Evolutionary conservation across 2,113 vertebrate genomes (phyloP).

Genomic region (Sturnus vulgaris): DNA sequence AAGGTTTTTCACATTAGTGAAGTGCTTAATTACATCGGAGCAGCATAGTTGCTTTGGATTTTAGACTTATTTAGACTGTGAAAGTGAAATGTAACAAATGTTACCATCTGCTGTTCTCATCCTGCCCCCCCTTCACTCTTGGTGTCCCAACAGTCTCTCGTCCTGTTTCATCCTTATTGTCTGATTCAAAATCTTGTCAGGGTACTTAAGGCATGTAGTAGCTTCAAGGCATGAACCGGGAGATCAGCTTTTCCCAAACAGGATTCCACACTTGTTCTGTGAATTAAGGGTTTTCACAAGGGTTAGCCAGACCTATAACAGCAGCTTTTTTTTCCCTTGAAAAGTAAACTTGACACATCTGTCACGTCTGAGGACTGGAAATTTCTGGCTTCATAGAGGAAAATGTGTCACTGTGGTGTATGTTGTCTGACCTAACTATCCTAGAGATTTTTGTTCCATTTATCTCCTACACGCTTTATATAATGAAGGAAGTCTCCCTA

Average conservation of each 20-base stretch:
- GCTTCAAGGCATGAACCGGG: slow-evolving; percentile 38
- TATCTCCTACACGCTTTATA: slow-evolving; percentile 32
- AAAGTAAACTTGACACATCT: slow-evolving; percentile 49
- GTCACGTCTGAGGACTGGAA: slow-evolving; percentile 33
- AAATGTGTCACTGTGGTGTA: slow-evolving; percentile 37
- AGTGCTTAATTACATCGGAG: slow-evolving; percentile 61
- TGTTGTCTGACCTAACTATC: slow-evolving; percentile 47
- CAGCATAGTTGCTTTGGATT: slow-evolving; percentile 45
- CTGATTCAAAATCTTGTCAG: slow-evolving; percentile 53
- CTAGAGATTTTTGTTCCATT: slow-evolving; percentile 58
- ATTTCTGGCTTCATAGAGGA: slow-evolving; percentile 46
- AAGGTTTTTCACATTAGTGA: slow-evolving; percentile 66
- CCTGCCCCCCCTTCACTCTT: not conserved
- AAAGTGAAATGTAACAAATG: not conserved
- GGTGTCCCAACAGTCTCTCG: not conserved
- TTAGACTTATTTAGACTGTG: slow-evolving; percentile 54
- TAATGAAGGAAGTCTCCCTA: slow-evolving; percentile 62
- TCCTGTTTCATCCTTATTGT: slow-evolving; percentile 48
- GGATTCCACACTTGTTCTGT: slow-evolving; percentile 5
- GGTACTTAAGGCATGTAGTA: slow-evolving; percentile 38
- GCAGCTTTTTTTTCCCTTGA: slow-evolving; percentile 27
- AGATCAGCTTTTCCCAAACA: slow-evolving; percentile 18
- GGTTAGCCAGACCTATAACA: not conserved
- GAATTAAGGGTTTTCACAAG: slow-evolving; percentile 41
- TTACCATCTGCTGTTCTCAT: not conserved